These are phyloP conservation scores for Colossoma macropomum DNA, from an alignment of 2,113 vertebrate genomes.

Conservation along the genomic window DNA sequence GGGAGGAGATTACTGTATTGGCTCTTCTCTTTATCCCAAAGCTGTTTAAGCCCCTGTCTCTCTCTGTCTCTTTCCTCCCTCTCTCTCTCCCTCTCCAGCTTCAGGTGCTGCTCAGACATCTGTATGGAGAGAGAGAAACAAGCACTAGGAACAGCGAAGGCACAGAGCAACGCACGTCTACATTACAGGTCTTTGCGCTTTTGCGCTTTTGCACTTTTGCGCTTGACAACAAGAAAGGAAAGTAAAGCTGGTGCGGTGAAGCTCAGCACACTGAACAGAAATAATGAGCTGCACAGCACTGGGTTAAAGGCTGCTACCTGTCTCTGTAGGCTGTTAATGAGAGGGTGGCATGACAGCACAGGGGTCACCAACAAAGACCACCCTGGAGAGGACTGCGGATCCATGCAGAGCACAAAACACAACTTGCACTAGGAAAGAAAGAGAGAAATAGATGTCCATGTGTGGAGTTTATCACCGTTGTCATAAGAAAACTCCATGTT, in stretches of 20 bases:
- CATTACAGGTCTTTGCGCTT: neutral
- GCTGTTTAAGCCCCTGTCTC: neutral
- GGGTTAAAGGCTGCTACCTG: neutral
- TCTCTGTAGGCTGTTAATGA: neutral
- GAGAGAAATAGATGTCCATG: neutral
- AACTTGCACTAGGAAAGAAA: conserved; percentile 1
- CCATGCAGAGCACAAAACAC: neutral
- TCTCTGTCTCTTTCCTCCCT: neutral
- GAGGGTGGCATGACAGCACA: neutral
- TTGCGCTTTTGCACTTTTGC: neutral
- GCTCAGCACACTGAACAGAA: neutral
- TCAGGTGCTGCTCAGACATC: conserved; percentile 39
- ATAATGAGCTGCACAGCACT: neutral
- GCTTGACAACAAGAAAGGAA: neutral
- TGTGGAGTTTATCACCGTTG: too few species aligned
- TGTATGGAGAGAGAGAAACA: conserved; percentile 10
- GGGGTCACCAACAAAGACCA: neutral
- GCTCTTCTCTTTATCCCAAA: conserved; percentile 29
- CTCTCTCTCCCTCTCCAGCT: conserved; percentile 21
- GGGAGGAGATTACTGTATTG: conserved; percentile 17
- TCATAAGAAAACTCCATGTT: too few species aligned
- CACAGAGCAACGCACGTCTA: neutral
- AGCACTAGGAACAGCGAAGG: neutral
- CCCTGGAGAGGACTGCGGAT: neutral
- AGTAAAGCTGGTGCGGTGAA: neutral